phyloP scores from a whole-genome alignment of 2,888 invertebrate genomes.

The Megastigmus dorsalis region DNA sequence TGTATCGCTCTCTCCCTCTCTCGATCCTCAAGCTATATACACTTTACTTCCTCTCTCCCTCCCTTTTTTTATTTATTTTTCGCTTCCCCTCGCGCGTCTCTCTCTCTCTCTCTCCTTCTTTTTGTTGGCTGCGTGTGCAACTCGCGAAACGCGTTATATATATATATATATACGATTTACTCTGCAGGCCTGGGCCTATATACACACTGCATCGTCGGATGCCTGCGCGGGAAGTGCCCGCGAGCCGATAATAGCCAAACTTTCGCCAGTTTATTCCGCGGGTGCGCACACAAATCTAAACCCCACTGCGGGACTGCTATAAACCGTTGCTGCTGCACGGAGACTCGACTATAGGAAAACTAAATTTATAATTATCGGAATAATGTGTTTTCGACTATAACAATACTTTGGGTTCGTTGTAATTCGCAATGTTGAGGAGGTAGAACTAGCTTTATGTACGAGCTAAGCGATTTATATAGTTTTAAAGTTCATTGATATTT shows the following conservation, averaged over 20 bases:
- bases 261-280: conserved; percentile 23
- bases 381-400: too few relatives aligned
- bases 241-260: conserved; percentile 46
- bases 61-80: neutral
- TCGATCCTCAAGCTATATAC: too few relatives aligned
- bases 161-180: conserved; percentile 39
- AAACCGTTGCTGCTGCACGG: neutral
- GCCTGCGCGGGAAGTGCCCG: conserved; percentile 9
- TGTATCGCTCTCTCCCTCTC: conserved; percentile 45
- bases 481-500: too few relatives aligned
- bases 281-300: neutral
- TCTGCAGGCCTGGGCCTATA: neutral
- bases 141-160: neutral
- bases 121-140: neutral
- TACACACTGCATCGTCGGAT: too few relatives aligned
- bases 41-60: neutral
- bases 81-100: neutral
- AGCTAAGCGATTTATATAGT: too few relatives aligned
- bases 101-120: neutral
- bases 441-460: too few relatives aligned
- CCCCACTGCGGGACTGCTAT: neutral
- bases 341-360: too few relatives aligned
- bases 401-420: too few relatives aligned
- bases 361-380: neutral
- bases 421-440: too few relatives aligned